Conservation (phyloP, 2,888 invertebrate species). For the Lasiommata megera region DNA sequence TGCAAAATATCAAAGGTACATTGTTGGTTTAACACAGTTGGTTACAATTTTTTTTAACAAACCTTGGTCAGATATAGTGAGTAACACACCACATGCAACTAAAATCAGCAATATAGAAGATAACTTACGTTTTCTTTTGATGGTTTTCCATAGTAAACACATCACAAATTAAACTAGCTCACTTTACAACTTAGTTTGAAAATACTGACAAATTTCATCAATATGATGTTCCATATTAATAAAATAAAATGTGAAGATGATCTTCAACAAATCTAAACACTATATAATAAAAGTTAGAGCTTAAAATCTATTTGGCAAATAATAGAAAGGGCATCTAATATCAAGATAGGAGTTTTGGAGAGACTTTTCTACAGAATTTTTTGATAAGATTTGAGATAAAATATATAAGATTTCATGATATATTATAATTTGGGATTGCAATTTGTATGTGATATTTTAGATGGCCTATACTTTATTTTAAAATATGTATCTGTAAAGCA, state of each 20-base stretch:
- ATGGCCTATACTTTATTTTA: background rate
- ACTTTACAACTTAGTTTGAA: no score
- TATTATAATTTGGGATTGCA: background rate
- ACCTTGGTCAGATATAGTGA: no score
- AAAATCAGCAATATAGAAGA: background rate
- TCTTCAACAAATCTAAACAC: background rate
- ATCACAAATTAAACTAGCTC: background rate
- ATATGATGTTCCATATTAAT: no score
- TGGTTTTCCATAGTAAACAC: slow-evolving; percentile 34
- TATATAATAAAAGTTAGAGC: background rate
- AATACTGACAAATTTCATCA: no score
- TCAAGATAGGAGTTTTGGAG: background rate
- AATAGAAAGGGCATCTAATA: slow-evolving; percentile 4
- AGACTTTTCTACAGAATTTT: slow-evolving; percentile 1
- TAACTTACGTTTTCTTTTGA: slow-evolving; percentile 35
- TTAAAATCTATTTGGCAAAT: background rate
- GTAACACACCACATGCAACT: no score
- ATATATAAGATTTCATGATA: background rate
- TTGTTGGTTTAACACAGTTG: no score
- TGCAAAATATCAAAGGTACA: no score
- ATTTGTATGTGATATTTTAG: background rate
- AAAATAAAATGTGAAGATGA: background rate
- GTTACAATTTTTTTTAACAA: no score
- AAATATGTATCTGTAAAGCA: no score
- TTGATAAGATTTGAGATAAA: slow-evolving; percentile 10